Conservation (phyloP, 2,797 vertebrate species). For the Melanotaenia pygmaea region DNA sequence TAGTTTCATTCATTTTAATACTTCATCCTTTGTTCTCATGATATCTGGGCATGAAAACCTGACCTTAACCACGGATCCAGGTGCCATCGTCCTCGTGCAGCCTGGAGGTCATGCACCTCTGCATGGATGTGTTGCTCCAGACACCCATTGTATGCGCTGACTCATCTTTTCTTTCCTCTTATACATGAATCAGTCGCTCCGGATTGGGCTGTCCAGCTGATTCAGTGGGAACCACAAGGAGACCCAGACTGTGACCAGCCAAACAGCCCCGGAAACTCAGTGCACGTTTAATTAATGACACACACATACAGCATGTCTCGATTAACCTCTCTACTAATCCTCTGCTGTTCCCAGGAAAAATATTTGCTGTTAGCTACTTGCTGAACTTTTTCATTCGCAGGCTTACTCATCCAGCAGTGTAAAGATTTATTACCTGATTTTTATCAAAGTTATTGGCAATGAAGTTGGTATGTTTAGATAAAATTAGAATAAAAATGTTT, state of each 20-base stretch:
- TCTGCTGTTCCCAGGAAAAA: neutral
- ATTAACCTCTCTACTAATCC: neutral
- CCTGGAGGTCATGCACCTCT: conserved; percentile 1
- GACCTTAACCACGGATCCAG: conserved; percentile 31
- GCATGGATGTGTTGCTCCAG: conserved; percentile 11
- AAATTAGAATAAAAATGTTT: too few species aligned
- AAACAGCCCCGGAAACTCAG: neutral
- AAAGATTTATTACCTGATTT: neutral
- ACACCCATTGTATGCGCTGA: conserved; percentile 38
- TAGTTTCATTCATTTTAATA: neutral
- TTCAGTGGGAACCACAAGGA: conserved; percentile 52
- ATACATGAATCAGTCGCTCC: conserved; percentile 53
- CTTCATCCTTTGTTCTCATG: neutral
- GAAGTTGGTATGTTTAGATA: too few species aligned
- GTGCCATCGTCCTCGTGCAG: conserved; percentile 31
- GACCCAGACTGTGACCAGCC: conserved; percentile 8
- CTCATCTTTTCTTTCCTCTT: conserved; percentile 42
- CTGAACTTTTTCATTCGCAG: neutral
- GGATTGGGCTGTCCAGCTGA: conserved; percentile 22
- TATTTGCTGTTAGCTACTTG: neutral
- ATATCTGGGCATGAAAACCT: conserved; percentile 13
- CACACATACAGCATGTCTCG: neutral
- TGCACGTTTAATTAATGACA: conserved; percentile 1
- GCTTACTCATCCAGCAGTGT: neutral
- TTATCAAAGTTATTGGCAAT: too few species aligned